These are phyloP conservation scores for Epirrhoe tristata DNA, from an alignment of 2,888 invertebrate species.

Conservation along the genomic window DNA sequence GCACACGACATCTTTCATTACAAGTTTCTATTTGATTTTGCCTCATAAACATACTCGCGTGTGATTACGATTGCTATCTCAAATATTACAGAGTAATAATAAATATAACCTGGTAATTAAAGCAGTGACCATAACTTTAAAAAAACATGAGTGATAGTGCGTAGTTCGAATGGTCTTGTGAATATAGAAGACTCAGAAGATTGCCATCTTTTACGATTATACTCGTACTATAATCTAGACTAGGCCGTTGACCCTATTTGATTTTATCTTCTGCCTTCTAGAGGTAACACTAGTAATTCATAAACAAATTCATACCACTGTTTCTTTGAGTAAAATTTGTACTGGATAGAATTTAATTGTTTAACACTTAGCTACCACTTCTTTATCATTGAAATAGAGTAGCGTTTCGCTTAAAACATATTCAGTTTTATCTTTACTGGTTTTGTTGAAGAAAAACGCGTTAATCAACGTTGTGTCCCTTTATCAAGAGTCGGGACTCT, in stretches of 20 bases:
- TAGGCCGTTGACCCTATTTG: too few relatives aligned
- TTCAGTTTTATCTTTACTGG: slow-evolving; percentile 61
- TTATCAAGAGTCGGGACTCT: slow-evolving; percentile 67
- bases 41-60: slow-evolving; percentile 78
- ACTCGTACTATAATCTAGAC: too few relatives aligned
- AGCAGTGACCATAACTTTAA: too few relatives aligned
- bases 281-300: slow-evolving; percentile 14
- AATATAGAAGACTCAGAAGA: too few relatives aligned
- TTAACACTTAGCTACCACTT: slow-evolving; percentile 50
- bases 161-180: too few relatives aligned
- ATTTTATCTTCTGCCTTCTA: too few relatives aligned
- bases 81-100: slow-evolving; percentile 75
- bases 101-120: slow-evolving; percentile 27
- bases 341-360: slow-evolving; percentile 45
- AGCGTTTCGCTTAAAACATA: slow-evolving; percentile 55
- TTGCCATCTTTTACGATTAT: too few relatives aligned
- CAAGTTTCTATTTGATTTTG: slow-evolving; percentile 85
- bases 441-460: slow-evolving; percentile 60
- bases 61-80: slow-evolving; percentile 83
- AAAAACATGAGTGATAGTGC: too few relatives aligned
- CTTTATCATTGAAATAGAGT: slow-evolving; percentile 55
- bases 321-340: slow-evolving; percentile 50
- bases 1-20: slow-evolving; percentile 81
- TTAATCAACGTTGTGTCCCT: slow-evolving; percentile 75
- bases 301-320: slow-evolving; percentile 2